A percentile compares a stretch with the other conserved stretches of the same genome.
Evolutionary conservation across 2,888 invertebrate genomes (phyloP).

Genomic region (Podotricha telesiphe): DNA sequence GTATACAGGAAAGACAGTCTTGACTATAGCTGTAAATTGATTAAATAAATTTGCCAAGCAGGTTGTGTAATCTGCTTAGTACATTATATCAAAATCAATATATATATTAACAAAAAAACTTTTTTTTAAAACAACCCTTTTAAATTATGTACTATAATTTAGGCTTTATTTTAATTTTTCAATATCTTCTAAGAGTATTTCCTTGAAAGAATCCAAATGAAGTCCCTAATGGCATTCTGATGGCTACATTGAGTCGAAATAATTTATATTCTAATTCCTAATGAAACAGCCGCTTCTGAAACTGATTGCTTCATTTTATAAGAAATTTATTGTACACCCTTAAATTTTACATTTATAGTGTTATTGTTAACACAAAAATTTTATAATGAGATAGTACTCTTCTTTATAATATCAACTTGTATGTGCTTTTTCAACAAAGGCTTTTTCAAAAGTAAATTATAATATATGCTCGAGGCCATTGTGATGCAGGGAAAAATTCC

Average conservation of each 20-base stretch:
- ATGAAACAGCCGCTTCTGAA: slow-evolving; percentile 14
- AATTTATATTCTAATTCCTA: slow-evolving; percentile 24
- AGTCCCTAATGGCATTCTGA: slow-evolving; percentile 18
- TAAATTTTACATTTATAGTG: not conserved
- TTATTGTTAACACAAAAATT: not conserved
- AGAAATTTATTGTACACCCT: not conserved
- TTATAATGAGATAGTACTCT: no score
- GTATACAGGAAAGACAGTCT: no score
- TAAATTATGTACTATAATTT: not conserved
- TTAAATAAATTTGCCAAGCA: no score
- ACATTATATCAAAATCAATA: no score
- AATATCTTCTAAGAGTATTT: slow-evolving; percentile 1
- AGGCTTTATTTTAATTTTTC: not conserved
- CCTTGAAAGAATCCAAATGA: slow-evolving; percentile 6
- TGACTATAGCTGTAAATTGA: no score
- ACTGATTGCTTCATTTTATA: slow-evolving; percentile 20
- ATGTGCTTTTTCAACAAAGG: no score
- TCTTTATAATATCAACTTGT: no score
- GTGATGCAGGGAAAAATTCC: no score
- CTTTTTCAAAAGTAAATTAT: no score
- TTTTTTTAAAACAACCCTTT: not conserved
- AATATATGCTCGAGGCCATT: no score
- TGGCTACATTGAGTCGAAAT: slow-evolving; percentile 17
- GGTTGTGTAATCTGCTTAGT: no score
- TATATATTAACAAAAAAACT: not conserved